A percentile compares a stretch with the other conserved stretches of the same genome.
These are phyloP conservation scores for Etheostoma perlongum DNA, from an alignment of 2,797 vertebrate species.

Conservation along the genomic window DNA sequence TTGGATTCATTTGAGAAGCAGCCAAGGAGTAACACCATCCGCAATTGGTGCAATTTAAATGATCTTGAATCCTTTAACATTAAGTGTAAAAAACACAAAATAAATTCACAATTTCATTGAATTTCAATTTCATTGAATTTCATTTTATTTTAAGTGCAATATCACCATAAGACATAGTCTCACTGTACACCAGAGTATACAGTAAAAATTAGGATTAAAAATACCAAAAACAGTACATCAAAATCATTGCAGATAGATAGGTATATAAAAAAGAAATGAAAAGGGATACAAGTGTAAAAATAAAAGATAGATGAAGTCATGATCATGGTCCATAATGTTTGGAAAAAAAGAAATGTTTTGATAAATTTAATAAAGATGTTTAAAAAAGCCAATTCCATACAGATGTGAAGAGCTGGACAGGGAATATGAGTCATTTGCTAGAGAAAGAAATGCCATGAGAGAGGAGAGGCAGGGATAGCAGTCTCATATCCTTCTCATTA, in stretches of 20 bases:
- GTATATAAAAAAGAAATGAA: too few relatives aligned
- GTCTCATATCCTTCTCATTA: slow-evolving; percentile 29
- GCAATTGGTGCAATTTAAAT: slow-evolving; percentile 9
- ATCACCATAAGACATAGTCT: too few relatives aligned
- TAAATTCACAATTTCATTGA: not conserved
- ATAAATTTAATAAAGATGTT: not conserved
- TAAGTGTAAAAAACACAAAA: not conserved
- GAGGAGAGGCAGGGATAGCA: slow-evolving; percentile 2
- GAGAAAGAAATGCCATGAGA: not conserved
- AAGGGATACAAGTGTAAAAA: too few relatives aligned
- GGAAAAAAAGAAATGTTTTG: too few relatives aligned
- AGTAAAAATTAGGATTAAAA: too few relatives aligned
- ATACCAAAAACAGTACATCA: too few relatives aligned
- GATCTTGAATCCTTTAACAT: slow-evolving; percentile 13
- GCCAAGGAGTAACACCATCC: not conserved
- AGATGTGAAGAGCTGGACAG: slow-evolving; percentile 7
- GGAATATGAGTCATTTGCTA: not conserved
- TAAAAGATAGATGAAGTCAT: too few relatives aligned
- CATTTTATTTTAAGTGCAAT: too few relatives aligned
- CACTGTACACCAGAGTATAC: too few relatives aligned
- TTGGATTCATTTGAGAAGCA: slow-evolving; percentile 32
- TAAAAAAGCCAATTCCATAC: not conserved
- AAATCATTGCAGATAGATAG: too few relatives aligned
- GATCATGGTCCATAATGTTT: too few relatives aligned
- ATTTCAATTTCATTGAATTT: too few relatives aligned